Conservation (phyloP, 2,888 invertebrate species). For the Rhingia campestris region DNA sequence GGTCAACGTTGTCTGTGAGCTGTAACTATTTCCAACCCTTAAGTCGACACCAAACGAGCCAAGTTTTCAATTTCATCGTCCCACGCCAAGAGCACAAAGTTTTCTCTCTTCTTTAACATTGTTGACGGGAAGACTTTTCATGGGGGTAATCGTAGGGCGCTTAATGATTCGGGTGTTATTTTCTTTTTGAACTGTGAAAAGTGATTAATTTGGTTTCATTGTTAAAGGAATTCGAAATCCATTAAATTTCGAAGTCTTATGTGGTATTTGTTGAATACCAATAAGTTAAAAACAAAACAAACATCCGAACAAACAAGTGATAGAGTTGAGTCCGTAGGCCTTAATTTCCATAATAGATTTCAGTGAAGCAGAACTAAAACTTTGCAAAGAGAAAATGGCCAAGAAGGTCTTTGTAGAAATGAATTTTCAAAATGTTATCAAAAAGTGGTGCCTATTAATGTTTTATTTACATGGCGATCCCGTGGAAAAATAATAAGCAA, state of each 20-base stretch:
- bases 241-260: constrained; percentile 6
- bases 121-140: constrained; percentile 24
- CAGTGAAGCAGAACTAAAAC: not conserved
- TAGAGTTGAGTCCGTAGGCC: not conserved
- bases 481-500: too few relatives aligned
- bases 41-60: constrained; percentile 11
- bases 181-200: constrained; percentile 15
- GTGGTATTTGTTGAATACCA: not conserved
- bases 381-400: not conserved
- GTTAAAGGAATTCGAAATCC: constrained; percentile 18
- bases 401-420: not conserved
- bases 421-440: not conserved
- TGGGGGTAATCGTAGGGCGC: constrained; percentile 9
- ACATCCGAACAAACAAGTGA: not conserved
- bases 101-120: constrained; percentile 28
- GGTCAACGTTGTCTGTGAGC: constrained; percentile 30
- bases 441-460: too few relatives aligned
- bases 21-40: constrained; percentile 33
- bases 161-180: constrained; percentile 34
- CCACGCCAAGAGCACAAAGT: constrained; percentile 30
- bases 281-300: constrained; percentile 1
- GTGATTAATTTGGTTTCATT: constrained; percentile 51
- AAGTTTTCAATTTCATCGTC: constrained; percentile 48
- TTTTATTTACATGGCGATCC: too few relatives aligned
- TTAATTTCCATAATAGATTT: constrained; percentile 10